Base-by-base conservation (phyloP, 1,140 invertebrate genomes). In the Eriosoma lanigerum region DNA sequence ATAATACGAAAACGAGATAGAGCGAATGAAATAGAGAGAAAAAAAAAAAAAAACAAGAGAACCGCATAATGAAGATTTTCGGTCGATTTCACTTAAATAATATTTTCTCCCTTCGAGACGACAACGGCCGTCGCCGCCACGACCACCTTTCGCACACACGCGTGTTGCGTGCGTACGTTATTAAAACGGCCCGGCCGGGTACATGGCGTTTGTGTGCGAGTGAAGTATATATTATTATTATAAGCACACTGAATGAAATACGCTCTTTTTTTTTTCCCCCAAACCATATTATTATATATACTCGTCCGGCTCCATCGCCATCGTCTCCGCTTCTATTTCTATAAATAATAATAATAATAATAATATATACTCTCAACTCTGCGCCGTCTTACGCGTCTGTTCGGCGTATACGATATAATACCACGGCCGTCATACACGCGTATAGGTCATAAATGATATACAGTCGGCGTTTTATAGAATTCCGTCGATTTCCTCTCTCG, bases 71-170 rank as follows among this genome's bases (percentile, higher is more conserved):
- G 75, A 78, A 78, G 75, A 78, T 78, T 78, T 78, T 62, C 75
- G 75, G 75, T 78, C 75, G 75, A 78, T 78, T 78, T 78, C 75
- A 78, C 75, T 62, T 60, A 62, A 78, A 78, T 62, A 78, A 78
- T 78, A 78, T 78, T 78, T 78, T 38, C 73, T 21, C 73, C n/a
- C 75, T 52, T 29, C 46, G 15, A 26, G 3, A 66, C 62, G n/a
- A 44, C 66, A 44, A 70, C 66, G 0, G 8, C 66, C n/a, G 44
- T 10, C 44, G 15, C 24, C 46, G 32, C 64, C 64, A 15, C 50
- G 29, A 29, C 44, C 24, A 52, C 19, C 56, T 62, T 75, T 75
- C 48, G 19, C 72, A 68, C 64, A 68, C 64, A 68, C 68, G 72
- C 19, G 29, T 21, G 24, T 56, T 29, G 75, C 54, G 52, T 58